Evolutionary conservation across 2,113 vertebrate species (phyloP).

Genomic region (Microtus pennsylvanicus): DNA sequence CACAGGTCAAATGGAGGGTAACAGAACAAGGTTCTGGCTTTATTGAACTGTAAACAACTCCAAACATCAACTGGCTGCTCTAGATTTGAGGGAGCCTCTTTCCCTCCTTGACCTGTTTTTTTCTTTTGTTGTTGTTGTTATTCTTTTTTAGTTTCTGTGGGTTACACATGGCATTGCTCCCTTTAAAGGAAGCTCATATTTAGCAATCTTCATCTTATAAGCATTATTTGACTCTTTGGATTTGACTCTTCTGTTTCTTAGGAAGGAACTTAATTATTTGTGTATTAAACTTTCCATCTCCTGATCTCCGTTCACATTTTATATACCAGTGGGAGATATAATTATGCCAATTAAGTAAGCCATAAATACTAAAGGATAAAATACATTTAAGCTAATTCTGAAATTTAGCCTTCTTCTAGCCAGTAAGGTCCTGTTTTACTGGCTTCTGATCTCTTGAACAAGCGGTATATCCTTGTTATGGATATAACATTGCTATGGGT

Average conservation of each 20-base stretch:
- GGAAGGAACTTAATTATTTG: conserved; percentile 37
- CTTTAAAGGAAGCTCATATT: conserved; percentile 24
- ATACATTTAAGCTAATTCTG: conserved; percentile 28
- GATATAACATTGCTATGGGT: background rate
- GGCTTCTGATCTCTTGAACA: conserved; percentile 3
- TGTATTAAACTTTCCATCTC: background rate
- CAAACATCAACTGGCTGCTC: conserved; percentile 83
- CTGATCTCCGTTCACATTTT: background rate
- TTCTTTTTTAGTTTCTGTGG: conserved; percentile 1
- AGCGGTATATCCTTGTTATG: background rate
- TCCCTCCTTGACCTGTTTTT: conserved; percentile 27
- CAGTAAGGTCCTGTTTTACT: background rate
- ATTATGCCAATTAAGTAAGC: background rate
- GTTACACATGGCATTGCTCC: background rate
- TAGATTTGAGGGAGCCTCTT: conserved; percentile 74
- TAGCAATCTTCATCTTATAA: background rate
- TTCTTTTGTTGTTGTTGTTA: background rate
- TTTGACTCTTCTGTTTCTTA: conserved; percentile 48
- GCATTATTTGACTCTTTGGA: conserved; percentile 48
- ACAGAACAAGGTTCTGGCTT: conserved; percentile 86
- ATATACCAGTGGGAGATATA: conserved; percentile 17
- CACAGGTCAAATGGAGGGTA: conserved; percentile 88
- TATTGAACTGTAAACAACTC: conserved; percentile 87
- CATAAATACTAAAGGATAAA: conserved; percentile 5
- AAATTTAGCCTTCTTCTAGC: background rate